A percentile compares a stretch with the other conserved stretches of the same genome.
phyloP scores from a whole-genome alignment of 2,113 vertebrate genomes.

The Formicarius rufipectus region DNA sequence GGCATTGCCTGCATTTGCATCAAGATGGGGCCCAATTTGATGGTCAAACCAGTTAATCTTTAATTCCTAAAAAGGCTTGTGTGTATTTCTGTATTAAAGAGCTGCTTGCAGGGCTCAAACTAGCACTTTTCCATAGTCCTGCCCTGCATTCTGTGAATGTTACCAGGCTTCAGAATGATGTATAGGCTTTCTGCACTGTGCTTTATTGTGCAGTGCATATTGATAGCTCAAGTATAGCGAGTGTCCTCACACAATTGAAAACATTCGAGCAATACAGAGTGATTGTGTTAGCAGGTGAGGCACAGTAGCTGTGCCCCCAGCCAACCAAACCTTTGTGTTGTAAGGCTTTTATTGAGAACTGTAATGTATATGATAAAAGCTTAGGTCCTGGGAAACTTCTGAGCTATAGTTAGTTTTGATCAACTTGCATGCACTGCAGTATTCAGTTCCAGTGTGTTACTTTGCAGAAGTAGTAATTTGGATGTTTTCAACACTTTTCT shows the following conservation, averaged over 20 bases:
- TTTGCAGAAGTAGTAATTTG: not conserved
- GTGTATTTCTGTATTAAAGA: not conserved
- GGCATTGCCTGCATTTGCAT: not conserved
- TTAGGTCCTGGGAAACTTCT: not conserved
- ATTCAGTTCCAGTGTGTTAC: not conserved
- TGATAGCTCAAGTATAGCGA: conserved; percentile 26
- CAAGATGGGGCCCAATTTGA: not conserved
- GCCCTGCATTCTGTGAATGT: not conserved
- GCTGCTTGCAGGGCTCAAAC: not conserved
- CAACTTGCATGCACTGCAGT: not conserved
- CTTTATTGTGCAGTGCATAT: conserved; percentile 45
- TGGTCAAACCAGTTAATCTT: not conserved
- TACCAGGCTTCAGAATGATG: conserved; percentile 11
- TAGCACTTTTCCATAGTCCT: conserved; percentile 15
- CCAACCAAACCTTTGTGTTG: not conserved
- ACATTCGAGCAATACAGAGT: conserved; percentile 42
- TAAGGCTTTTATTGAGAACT: not conserved
- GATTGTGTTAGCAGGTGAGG: conserved; percentile 55
- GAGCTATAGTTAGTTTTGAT: not conserved
- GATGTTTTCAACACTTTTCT: not conserved
- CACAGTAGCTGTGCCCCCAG: not conserved
- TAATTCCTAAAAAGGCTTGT: conserved; percentile 5
- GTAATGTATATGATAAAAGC: conserved; percentile 3
- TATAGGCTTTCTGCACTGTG: conserved; percentile 52
- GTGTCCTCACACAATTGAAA: conserved; percentile 62